A percentile compares a stretch with the other conserved stretches of the same genome.
Conservation (phyloP, 2,888 invertebrate species). For the Laspeyria flexula region DNA sequence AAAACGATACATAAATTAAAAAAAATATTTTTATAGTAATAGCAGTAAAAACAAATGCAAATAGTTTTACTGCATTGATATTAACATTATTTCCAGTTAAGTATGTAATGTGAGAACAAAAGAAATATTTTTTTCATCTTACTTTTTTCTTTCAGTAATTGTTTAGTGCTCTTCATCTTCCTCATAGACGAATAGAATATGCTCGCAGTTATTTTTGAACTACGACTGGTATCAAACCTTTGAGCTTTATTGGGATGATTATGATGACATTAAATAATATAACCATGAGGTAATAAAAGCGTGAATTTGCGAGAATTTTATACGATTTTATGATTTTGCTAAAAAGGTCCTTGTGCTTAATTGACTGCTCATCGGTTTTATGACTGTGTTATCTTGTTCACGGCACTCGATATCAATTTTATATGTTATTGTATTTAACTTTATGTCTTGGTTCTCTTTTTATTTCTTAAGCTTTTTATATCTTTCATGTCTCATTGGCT, state of each 20-base stretch:
- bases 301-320: constrained; percentile 4
- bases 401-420: constrained; percentile 37
- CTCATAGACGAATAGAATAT: too few species aligned
- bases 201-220: too few species aligned
- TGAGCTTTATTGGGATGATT: not conserved
- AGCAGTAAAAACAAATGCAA: too few species aligned
- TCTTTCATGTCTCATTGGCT: not conserved
- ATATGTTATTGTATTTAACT: constrained; percentile 38
- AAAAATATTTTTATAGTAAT: too few species aligned
- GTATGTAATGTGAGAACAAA: too few species aligned
- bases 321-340: constrained; percentile 14
- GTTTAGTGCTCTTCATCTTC: too few species aligned
- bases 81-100: too few species aligned
- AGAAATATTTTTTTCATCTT: too few species aligned
- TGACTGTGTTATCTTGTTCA: constrained; percentile 41
- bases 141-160: too few species aligned
- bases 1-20: too few species aligned
- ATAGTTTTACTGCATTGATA: too few species aligned
- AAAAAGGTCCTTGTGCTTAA: constrained; percentile 25
- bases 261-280: not conserved
- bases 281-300: constrained; percentile 6
- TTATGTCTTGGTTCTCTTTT: constrained; percentile 9
- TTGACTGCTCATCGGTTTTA: constrained; percentile 51
- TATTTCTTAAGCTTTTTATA: constrained; percentile 4
- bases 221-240: too few species aligned